A percentile compares a stretch with the other conserved stretches of the same genome.
phyloP scores from a whole-genome alignment of 2,113 vertebrate genomes.

The Gallinago media region DNA sequence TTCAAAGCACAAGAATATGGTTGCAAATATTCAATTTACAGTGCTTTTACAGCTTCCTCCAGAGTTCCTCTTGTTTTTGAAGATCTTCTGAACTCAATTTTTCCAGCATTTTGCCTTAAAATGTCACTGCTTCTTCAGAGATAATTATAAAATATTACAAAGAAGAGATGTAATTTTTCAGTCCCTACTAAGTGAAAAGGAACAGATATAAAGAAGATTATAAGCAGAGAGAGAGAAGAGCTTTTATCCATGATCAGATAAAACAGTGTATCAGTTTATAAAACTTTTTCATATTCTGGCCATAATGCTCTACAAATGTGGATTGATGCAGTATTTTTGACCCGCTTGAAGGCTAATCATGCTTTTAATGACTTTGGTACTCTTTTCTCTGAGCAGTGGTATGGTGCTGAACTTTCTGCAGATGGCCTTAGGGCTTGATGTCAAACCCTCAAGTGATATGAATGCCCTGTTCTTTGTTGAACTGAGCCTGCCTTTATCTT shows the following conservation, averaged over 20 bases:
- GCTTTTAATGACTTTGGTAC: slow-evolving; percentile 31
- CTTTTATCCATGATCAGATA: not conserved
- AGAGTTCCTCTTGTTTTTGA: not conserved
- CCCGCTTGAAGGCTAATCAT: slow-evolving; percentile 18
- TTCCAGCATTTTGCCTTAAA: not conserved
- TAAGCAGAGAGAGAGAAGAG: not conserved
- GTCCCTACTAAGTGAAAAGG: not conserved
- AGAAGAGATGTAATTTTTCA: not conserved
- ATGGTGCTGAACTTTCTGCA: not conserved
- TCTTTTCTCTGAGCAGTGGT: not conserved
- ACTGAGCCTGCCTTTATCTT: too few species aligned
- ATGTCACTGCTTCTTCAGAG: not conserved
- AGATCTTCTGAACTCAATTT: not conserved
- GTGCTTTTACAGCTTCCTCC: not conserved
- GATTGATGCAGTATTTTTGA: slow-evolving; percentile 49
- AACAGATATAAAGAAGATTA: slow-evolving; percentile 15
- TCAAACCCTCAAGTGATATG: not conserved
- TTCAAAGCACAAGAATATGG: not conserved
- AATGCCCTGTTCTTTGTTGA: accelerated
- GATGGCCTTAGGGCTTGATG: not conserved
- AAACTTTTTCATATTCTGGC: slow-evolving; percentile 2
- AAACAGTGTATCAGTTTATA: not conserved
- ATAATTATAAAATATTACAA: not conserved
- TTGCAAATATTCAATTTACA: not conserved
- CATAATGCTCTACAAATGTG: not conserved